Evolutionary conservation across 2,797 vertebrate species (phyloP).

Genomic region (Champsocephalus gunnari): DNA sequence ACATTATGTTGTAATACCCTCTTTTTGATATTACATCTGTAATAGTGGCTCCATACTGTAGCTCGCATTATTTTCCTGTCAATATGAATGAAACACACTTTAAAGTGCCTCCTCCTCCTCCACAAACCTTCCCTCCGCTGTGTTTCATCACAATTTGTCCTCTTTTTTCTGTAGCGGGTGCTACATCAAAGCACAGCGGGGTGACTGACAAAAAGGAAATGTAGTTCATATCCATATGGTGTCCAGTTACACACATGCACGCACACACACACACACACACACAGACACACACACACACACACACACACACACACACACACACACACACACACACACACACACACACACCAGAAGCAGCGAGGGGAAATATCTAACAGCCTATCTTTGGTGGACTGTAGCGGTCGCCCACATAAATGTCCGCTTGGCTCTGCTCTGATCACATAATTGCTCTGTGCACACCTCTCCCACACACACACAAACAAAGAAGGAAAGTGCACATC

Average conservation of each 20-base stretch:
- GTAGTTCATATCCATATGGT: slow-evolving; percentile 73
- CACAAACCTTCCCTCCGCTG: slow-evolving; percentile 2
- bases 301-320: background rate
- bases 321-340: too few species aligned
- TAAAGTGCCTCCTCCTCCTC: slow-evolving; percentile 10
- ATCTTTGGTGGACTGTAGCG: slow-evolving; percentile 65
- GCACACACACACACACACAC: slow-evolving; percentile 24
- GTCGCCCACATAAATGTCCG: slow-evolving; percentile 78
- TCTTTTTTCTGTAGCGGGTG: slow-evolving; percentile 44
- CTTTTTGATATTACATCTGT: too few species aligned
- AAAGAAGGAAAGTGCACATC: slow-evolving; percentile 32
- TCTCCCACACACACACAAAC: slow-evolving; percentile 59
- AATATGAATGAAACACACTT: slow-evolving; percentile 15
- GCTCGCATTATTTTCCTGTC: background rate
- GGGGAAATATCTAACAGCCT: slow-evolving; percentile 63
- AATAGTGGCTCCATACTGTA: background rate
- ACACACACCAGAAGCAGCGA: background rate
- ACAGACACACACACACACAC: too few species aligned
- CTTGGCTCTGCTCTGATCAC: slow-evolving; percentile 79
- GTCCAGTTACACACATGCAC: slow-evolving; percentile 50
- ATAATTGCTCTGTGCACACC: slow-evolving; percentile 74
- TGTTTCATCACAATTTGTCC: slow-evolving; percentile 45
- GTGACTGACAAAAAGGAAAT: slow-evolving; percentile 58
- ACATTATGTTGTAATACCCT: too few species aligned
- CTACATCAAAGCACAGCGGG: slow-evolving; percentile 67